Percentiles rank a stretch among this genome's conserved stretches.
Evolutionary conservation across 2,888 invertebrate species (phyloP).

Genomic region (Hartigia nigra): DNA sequence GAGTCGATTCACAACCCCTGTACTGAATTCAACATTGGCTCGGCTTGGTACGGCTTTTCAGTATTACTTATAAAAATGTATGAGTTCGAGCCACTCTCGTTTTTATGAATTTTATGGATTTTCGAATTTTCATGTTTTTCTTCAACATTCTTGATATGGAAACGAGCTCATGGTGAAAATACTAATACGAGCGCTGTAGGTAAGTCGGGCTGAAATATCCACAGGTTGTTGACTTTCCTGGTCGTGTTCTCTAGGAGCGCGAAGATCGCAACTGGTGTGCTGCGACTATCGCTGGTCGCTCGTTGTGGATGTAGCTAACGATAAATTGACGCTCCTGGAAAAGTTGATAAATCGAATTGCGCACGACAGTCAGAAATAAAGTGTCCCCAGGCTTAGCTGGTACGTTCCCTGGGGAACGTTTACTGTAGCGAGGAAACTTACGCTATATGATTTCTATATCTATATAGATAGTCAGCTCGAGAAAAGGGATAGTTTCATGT

Average conservation of each 20-base stretch:
- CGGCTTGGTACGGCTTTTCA: background rate
- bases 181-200: background rate
- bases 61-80: background rate
- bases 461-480: background rate
- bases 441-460: background rate
- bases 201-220: constrained; percentile 45
- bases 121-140: background rate
- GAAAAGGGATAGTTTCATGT: background rate
- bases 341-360: constrained; percentile 29
- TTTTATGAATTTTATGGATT: background rate
- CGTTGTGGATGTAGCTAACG: background rate
- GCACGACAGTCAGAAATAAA: constrained; percentile 3
- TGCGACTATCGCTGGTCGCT: background rate
- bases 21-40: background rate
- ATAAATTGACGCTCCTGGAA: constrained; percentile 28
- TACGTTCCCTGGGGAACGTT: background rate
- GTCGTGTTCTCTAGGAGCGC: constrained; percentile 42
- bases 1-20: background rate
- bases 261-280: constrained; percentile 46
- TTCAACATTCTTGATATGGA: background rate
- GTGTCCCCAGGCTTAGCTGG: background rate
- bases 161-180: background rate
- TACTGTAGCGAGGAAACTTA: background rate
- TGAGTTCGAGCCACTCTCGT: background rate
- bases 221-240: constrained; percentile 59